These are phyloP conservation scores for Brachymystax lenok DNA, from an alignment of 2,797 vertebrate genomes.

Conservation along the genomic window DNA sequence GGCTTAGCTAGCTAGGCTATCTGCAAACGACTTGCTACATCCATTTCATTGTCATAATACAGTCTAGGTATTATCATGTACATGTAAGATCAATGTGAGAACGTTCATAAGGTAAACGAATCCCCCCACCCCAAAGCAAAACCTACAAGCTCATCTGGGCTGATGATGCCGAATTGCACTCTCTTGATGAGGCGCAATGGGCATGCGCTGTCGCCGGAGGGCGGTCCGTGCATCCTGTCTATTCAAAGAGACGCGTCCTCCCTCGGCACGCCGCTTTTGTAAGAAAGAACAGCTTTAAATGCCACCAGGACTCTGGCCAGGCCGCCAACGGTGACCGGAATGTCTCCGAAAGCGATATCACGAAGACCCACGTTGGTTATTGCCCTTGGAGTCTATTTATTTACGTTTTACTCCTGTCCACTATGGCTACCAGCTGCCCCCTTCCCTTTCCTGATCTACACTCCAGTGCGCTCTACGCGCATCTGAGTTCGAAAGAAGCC, in stretches of 20 bases:
- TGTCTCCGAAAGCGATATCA: slow-evolving; percentile 81
- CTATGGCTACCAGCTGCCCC: slow-evolving; percentile 55
- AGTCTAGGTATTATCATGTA: slow-evolving; percentile 45
- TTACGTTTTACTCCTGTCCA: slow-evolving; percentile 61
- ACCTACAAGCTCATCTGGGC: slow-evolving; percentile 98
- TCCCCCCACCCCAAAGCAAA: slow-evolving; percentile 69
- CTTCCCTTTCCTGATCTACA: slow-evolving; percentile 75
- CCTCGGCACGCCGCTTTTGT: slow-evolving; percentile 86
- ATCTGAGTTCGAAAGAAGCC: slow-evolving; percentile 67
- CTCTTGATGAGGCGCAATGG: slow-evolving; percentile 97
- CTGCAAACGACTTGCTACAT: slow-evolving; percentile 53
- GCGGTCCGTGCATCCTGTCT: slow-evolving; percentile 94
- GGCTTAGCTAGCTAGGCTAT: slow-evolving; percentile 69
- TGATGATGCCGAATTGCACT: slow-evolving; percentile 96
- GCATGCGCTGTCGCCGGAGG: slow-evolving; percentile 98
- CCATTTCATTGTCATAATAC: slow-evolving; percentile 37
- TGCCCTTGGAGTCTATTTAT: slow-evolving; percentile 61
- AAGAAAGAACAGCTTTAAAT: slow-evolving; percentile 80
- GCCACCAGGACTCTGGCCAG: slow-evolving; percentile 77
- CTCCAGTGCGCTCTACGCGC: slow-evolving; percentile 85
- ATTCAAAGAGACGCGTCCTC: slow-evolving; percentile 87
- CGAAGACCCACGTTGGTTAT: slow-evolving; percentile 66
- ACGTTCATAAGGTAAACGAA: slow-evolving; percentile 58
- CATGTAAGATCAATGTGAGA: slow-evolving; percentile 46
- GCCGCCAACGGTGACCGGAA: slow-evolving; percentile 85